Evolutionary conservation across 2,888 invertebrate species (phyloP).

Genomic region (Sylvicola fuscatus): DNA sequence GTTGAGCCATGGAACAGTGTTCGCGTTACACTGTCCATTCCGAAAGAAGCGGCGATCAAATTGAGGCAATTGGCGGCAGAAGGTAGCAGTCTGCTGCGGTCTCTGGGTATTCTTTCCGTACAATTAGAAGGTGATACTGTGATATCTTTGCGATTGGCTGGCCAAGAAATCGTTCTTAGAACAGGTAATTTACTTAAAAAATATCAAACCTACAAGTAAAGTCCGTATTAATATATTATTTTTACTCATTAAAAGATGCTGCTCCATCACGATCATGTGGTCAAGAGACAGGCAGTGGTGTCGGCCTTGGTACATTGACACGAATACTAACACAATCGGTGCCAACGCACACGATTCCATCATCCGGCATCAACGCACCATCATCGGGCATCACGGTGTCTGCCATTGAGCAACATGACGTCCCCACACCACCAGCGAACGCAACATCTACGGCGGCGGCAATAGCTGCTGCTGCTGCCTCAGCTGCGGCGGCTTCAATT

Average conservation of each 20-base stretch:
- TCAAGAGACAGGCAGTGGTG: conserved; percentile 1
- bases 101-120: conserved; percentile 86
- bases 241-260: too few relatives aligned
- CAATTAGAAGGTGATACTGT: conserved; percentile 83
- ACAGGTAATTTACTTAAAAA: conserved; percentile 21
- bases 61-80: conserved; percentile 81
- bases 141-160: conserved; percentile 43
- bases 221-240: too few relatives aligned
- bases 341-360: conserved; percentile 5
- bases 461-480: conserved; percentile 7
- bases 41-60: conserved; percentile 83
- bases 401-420: background rate
- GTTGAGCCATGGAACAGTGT: conserved; percentile 98
- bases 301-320: conserved; percentile 13
- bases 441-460: background rate
- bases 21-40: conserved; percentile 92
- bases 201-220: too few relatives aligned
- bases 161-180: conserved; percentile 49
- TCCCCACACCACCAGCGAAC: background rate
- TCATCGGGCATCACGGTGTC: conserved; percentile 6
- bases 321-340: conserved; percentile 10
- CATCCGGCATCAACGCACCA: conserved; percentile 1
- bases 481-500: conserved; percentile 9
- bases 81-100: conserved; percentile 70
- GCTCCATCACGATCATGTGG: background rate